Evolutionary conservation across 2,888 invertebrate genomes (phyloP), one percentile per base, ranked within the genome.

Genomic region (Nymphalis polychloros): DNA sequence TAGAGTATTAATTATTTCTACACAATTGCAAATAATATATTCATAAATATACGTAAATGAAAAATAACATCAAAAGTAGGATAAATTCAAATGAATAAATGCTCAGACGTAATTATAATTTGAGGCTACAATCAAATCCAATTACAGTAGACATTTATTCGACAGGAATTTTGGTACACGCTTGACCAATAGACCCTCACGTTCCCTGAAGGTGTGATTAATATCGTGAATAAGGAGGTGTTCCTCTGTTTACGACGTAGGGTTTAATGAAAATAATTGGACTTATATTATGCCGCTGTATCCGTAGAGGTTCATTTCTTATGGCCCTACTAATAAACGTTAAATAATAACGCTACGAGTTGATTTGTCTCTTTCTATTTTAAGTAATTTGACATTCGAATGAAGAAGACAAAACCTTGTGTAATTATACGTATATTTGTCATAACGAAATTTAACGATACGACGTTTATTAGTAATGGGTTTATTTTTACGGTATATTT

Each of bases 131-230:
- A 27, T 23, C 20, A 53, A 53, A 53, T 27, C 16, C 53, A 53
- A 27, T 53, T 53, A 53, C 23, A 27, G 27, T 16, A 23, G 41
- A 41, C 13, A 10, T 23, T 23, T 53, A 53, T 53, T 53, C 53
- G 53, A 53, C 53, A 53, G 53, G 53, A 53, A 53, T 53, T 53
- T 23, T 53, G 7, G 53, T 53, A 59, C 46, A 55, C 64, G 64
- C 55, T 68, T 60, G 48, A 68, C 48, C 53, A 55, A 20, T 59
- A 47, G 60, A 53, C 55, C 64, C 60, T 64, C 53, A 47, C 68
- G 35, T 64, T 41, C 60, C 59, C 48, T 60, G 13, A 13, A 61
- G 82, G 84, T 60, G 64, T 50, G 41, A 52, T 64, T 64, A 64
- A 53, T 53, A 27, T 16, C 23, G 16, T 16, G 17, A 16, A 53